phyloP scores from a whole-genome alignment of 2,797 vertebrate genomes.

The Florisuga fusca region DNA sequence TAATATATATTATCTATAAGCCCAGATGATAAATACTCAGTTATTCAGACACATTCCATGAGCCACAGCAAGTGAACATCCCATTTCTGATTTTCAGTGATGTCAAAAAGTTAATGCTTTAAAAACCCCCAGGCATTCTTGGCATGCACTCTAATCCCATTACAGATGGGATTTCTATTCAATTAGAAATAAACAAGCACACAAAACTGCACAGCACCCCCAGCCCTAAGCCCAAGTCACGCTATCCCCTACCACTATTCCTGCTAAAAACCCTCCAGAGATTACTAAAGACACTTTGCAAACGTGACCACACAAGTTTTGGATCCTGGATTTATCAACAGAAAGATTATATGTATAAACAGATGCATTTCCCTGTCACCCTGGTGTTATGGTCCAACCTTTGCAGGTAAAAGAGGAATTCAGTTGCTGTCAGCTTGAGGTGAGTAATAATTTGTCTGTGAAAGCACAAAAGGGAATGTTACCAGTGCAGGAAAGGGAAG shows the following conservation, averaged over 20 bases:
- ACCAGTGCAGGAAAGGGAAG: not conserved
- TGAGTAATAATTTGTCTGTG: not conserved
- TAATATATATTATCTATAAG: not conserved
- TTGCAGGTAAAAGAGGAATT: not conserved
- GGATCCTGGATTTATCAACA: not conserved
- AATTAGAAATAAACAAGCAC: not conserved
- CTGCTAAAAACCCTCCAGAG: not conserved
- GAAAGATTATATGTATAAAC: not conserved
- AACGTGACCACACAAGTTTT: rapidly evolving
- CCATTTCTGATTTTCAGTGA: not conserved
- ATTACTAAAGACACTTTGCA: not conserved
- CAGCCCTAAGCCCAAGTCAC: not conserved
- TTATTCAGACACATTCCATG: not conserved
- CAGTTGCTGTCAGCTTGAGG: not conserved
- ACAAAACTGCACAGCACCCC: not conserved
- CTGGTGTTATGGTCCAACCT: not conserved
- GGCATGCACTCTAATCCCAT: slow-evolving; percentile 7
- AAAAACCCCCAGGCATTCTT: not conserved
- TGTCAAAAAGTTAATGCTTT: slow-evolving; percentile 17
- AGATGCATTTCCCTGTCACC: not conserved
- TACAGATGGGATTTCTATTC: slow-evolving; percentile 26
- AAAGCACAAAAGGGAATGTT: not conserved
- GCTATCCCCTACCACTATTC: not conserved
- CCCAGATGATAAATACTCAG: not conserved
- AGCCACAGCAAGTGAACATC: not conserved